These are phyloP conservation scores for Pempheris klunzingeri DNA, from an alignment of 2,797 vertebrate species.

Conservation along the genomic window DNA sequence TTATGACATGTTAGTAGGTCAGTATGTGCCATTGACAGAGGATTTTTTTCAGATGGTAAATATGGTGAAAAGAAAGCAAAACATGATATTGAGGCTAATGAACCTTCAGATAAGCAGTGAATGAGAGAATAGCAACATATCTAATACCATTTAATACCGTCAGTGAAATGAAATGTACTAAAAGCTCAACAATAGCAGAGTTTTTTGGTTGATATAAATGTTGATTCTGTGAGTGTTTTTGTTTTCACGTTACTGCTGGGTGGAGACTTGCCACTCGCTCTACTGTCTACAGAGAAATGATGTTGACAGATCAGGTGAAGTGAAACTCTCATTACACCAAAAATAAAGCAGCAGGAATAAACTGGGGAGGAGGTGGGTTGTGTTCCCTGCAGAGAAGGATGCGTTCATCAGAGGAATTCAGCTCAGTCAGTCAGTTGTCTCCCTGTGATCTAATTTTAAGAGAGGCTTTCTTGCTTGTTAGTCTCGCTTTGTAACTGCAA, in stretches of 20 bases:
- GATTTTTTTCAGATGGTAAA: background rate
- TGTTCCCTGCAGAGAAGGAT: slow-evolving; percentile 30
- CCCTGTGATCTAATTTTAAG: slow-evolving; percentile 21
- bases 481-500: slow-evolving; percentile 31
- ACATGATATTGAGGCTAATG: background rate
- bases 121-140: background rate
- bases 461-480: slow-evolving; percentile 32
- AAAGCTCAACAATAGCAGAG: background rate
- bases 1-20: background rate
- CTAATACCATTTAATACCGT: background rate
- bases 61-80: background rate
- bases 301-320: slow-evolving; percentile 48
- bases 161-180: background rate
- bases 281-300: slow-evolving; percentile 31
- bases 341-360: slow-evolving; percentile 31
- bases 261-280: slow-evolving; percentile 6
- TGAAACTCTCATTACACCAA: slow-evolving; percentile 51
- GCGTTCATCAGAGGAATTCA: slow-evolving; percentile 43
- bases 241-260: slow-evolving; percentile 22
- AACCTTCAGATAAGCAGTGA: background rate
- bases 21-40: background rate
- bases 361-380: slow-evolving; percentile 9
- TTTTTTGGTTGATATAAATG: slow-evolving; percentile 2
- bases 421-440: slow-evolving; percentile 45
- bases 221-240: slow-evolving; percentile 8